Conservation (phyloP, 2,888 invertebrate species). For the Rotaria macrura region DNA sequence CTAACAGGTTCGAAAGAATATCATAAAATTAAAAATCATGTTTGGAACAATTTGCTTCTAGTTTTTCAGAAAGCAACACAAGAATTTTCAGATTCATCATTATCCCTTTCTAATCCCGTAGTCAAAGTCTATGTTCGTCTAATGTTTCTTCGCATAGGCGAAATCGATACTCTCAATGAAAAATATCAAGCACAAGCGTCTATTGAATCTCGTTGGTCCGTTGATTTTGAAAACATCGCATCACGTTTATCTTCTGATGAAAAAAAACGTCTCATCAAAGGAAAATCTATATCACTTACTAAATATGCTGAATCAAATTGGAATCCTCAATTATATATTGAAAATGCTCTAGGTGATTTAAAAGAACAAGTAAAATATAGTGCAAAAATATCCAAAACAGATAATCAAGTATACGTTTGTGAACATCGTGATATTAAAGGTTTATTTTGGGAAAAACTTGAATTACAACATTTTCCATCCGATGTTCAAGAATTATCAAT, state of each 20-base stretch:
- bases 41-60: not conserved
- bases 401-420: not conserved
- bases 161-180: conserved; percentile 32
- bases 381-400: not conserved
- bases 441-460: conserved; percentile 26
- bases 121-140: not conserved
- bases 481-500: conserved; percentile 30
- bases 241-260: not conserved
- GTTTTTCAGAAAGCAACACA: not conserved
- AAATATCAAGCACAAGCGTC: conserved; percentile 28
- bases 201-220: conserved; percentile 20
- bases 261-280: not conserved
- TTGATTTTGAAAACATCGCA: not conserved
- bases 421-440: conserved; percentile 12
- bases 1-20: no score
- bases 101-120: not conserved
- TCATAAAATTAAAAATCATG: not conserved
- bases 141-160: conserved; percentile 1
- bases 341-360: conserved; percentile 22
- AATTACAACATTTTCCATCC: conserved; percentile 35
- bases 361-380: not conserved
- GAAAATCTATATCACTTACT: not conserved
- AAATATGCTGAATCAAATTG: conserved; percentile 19
- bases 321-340: conserved; percentile 25
- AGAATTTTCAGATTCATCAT: not conserved